A percentile compares a stretch with the other conserved stretches of the same genome.
Evolutionary conservation across 2,113 vertebrate genomes (phyloP).

Genomic region (Apus apus): DNA sequence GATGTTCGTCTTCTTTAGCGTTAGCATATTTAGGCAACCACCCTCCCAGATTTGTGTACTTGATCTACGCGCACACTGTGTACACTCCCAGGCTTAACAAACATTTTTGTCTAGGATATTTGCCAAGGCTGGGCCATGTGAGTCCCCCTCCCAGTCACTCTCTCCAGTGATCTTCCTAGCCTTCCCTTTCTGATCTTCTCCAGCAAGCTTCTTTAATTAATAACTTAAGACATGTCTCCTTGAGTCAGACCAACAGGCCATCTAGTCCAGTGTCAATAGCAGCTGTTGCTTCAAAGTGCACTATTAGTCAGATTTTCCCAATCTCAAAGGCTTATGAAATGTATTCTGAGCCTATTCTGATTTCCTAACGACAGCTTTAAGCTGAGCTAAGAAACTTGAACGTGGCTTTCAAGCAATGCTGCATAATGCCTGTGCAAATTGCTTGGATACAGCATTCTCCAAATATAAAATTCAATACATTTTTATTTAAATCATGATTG

Average conservation of each 20-base stretch:
- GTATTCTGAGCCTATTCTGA: neutral
- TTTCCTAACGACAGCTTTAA: neutral
- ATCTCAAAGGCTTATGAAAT: neutral
- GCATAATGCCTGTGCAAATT: fast-evolving
- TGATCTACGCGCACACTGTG: neutral
- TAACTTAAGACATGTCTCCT: neutral
- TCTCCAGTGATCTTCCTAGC: neutral
- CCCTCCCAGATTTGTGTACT: neutral
- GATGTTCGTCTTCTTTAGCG: neutral
- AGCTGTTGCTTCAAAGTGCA: neutral
- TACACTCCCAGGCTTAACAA: neutral
- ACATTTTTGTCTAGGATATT: neutral
- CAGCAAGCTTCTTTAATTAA: neutral
- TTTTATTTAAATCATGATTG: neutral
- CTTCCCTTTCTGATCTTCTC: neutral
- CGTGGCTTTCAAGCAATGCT: neutral
- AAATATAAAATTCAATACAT: neutral
- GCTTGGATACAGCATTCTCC: neutral
- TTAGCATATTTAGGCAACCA: neutral
- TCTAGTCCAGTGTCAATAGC: neutral
- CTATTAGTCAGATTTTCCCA: neutral
- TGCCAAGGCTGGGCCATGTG: neutral
- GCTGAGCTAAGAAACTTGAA: neutral
- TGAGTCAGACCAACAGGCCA: neutral
- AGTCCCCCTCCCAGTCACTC: neutral